Evolutionary conservation across 2,888 invertebrate genomes (phyloP).

Genomic region (Fissipunctia ypsillon): DNA sequence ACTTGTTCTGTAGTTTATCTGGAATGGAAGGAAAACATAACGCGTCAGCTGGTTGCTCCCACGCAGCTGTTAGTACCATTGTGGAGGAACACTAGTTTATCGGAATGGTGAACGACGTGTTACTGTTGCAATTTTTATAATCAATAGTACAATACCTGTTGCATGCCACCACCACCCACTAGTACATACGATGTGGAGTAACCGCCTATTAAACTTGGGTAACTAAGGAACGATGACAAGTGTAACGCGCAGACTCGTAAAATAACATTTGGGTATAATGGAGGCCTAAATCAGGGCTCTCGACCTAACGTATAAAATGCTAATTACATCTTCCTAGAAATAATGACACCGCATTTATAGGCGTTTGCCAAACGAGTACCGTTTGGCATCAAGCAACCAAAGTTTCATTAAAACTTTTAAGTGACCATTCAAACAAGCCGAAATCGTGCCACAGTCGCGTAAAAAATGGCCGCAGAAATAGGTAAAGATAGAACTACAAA

Average conservation of each 20-base stretch:
- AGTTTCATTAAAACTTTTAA: slow-evolving; percentile 58
- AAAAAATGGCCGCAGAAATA: slow-evolving; percentile 27
- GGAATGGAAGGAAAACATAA: slow-evolving; percentile 26
- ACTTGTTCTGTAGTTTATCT: slow-evolving; percentile 46
- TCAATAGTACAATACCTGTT: slow-evolving; percentile 20
- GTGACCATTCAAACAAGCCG: slow-evolving; percentile 47
- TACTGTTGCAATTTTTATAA: slow-evolving; percentile 46
- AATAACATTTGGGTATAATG: slow-evolving; percentile 41
- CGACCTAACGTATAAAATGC: slow-evolving; percentile 37
- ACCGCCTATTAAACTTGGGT: slow-evolving; percentile 9
- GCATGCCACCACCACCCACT: neutral
- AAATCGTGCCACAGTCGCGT: slow-evolving; percentile 47
- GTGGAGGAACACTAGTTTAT: slow-evolving; percentile 49
- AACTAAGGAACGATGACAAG: slow-evolving; percentile 21
- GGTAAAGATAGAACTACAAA: slow-evolving; percentile 36
- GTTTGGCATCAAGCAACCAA: slow-evolving; percentile 54
- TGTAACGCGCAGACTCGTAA: slow-evolving; percentile 27
- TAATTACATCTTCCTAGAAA: slow-evolving; percentile 48
- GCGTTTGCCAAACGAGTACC: slow-evolving; percentile 56
- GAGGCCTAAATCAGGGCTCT: slow-evolving; percentile 22
- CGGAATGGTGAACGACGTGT: slow-evolving; percentile 30
- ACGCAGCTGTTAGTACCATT: slow-evolving; percentile 30
- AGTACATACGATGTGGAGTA: neutral
- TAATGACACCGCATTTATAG: slow-evolving; percentile 52
- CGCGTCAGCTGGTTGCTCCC: slow-evolving; percentile 46